Base-by-base conservation (phyloP, 2,113 vertebrate species). In the Notechis scutatus region DNA sequence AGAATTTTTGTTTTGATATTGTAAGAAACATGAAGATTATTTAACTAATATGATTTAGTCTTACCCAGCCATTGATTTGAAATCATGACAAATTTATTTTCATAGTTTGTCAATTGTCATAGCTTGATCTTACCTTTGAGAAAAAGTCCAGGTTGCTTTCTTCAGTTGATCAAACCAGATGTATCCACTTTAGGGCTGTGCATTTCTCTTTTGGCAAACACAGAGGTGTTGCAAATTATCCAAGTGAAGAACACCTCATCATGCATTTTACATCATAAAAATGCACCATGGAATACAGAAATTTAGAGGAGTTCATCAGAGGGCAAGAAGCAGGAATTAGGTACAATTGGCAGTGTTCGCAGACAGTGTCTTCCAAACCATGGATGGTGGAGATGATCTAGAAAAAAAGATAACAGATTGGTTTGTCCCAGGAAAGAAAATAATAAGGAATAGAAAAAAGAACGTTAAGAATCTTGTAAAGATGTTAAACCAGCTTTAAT, bases 331-430 rank as follows among this genome's bases (percentile, higher is more conserved):
- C 18, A 91, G 15, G 26, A 42, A 3, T 85, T 5, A 92, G 85
- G 50, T 93, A 69, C 54, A 91, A 94, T 54, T 95, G 29, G n/a
- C 23, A 57, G 59, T 93, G 91, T 93, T 94, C 26, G 57, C 54
- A 94, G 93, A 93, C 57, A 95, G 6, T 45, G 81, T 93, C 88
- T 92, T 94, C 85, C 50, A 89, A 45, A 87, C 0, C 0, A 0
- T 91, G 69, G 74, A 94, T n/a, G 5, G 74, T 56, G 21, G 24
- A 91, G 14, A 93, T 89, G 69, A 94, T 92, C 88, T 47, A 24
- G 34, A 42, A 23, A 39, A 50, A 50, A 91, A 93, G n/a, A 29
- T 12, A 85, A 34, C 10, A 87, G 42, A 21, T 85, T 42, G 21
- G 26, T 0, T 23, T 92, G 26, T 23, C 89, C 74, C 6, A 95